Evolutionary conservation across 2,888 invertebrate genomes (phyloP), one percentile per base, ranked within the genome.

Genomic region (Saturnia pavonia): DNA sequence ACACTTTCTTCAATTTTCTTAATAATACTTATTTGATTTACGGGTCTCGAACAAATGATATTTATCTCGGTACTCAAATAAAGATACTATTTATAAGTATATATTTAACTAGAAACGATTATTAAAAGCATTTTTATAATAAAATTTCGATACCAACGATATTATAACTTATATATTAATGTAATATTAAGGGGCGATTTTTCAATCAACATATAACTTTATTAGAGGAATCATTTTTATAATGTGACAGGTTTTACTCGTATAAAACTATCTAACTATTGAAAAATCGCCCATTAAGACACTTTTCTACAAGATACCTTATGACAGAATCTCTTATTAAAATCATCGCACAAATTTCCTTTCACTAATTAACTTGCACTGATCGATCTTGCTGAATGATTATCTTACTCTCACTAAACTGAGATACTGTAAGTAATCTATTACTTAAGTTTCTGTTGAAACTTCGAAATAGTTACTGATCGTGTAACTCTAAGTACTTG

Each of bases 381-480:
- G 14, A 60, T 60, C 25, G 19, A 60, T 60, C 27, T 60, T 60
- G 6, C 27, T 27, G 25, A 27, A 60, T 22, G 27, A 60, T 14
- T 27, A 60, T 60, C 27, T 25, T 74, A 43, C 43, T 66, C 66
- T 42, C 51, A 68, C 48, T 45, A 34, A 48, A 34, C 68, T 48
- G 16, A 43, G 68, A 51, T 68, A 25, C 45, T 48, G 25, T 27
- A 68, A 34, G 68, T 68, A 68, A 60, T 60, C 25, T 60, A 60
- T 60, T 60, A 27, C 57, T 60, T 60, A 60, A 60, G 57, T 60
- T 60, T 16, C 6, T n/a, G n/a, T 8, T 42, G n/a, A 42, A 67
- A 43, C 67, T 67, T 45, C 22, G 67, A 67, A 43, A 67, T 42
- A 22, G 22, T 25, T 67, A 45, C 67, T 42, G 25, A n/a, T 67